Conservation (phyloP, 2,113 vertebrate species). For the Bos indicus region DNA sequence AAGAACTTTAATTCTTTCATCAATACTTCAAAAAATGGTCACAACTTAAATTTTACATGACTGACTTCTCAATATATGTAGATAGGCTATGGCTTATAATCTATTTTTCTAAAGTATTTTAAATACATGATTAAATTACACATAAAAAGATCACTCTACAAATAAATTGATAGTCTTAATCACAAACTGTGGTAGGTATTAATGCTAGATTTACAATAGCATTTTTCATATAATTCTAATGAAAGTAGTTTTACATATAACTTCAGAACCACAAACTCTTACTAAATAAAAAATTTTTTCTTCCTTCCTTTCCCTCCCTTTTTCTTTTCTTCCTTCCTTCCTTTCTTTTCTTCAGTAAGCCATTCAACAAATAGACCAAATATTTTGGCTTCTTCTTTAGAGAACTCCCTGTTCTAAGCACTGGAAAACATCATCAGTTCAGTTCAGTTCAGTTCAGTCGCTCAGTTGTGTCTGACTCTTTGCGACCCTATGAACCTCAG, state of each 20-base stretch:
- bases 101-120: not conserved
- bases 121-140: not conserved
- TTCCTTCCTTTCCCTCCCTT: not conserved
- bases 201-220: not conserved
- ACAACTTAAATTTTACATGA: not conserved
- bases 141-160: not conserved
- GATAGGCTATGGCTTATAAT: not conserved
- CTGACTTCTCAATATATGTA: not conserved
- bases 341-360: not conserved
- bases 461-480: not conserved
- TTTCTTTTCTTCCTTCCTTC: not conserved
- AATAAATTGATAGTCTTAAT: not conserved
- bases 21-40: not conserved
- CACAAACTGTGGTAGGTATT: not conserved
- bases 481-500: accelerated
- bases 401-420: not conserved
- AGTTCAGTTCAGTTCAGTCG: not conserved
- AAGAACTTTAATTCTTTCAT: not conserved
- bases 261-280: not conserved
- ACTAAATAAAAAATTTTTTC: not conserved
- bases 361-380: not conserved
- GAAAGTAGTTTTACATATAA: not conserved
- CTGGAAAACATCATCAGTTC: not conserved
- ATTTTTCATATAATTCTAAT: not conserved
- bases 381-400: not conserved